A percentile compares a stretch with the other conserved stretches of the same genome.
phyloP scores from a whole-genome alignment of 1,140 invertebrate genomes.

The Bilobella aurantiaca region DNA sequence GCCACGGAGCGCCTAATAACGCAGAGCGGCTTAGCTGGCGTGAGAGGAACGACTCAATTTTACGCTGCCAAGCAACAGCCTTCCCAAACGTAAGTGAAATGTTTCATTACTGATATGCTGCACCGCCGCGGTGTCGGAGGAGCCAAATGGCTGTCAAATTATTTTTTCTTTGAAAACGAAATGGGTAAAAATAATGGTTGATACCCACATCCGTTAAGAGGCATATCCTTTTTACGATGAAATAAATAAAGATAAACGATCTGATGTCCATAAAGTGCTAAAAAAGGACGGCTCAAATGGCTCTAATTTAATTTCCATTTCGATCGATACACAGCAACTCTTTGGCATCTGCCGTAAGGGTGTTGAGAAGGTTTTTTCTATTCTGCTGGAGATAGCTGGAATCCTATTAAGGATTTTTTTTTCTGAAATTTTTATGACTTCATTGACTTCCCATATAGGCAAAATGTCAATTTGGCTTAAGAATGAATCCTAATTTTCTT shows the following conservation, averaged over 20 bases:
- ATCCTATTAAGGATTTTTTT: too few species aligned
- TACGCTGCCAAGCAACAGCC: constrained; percentile 36
- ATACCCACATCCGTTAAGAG: too few species aligned
- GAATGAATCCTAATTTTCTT: background rate
- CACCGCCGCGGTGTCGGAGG: background rate
- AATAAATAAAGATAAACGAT: too few species aligned
- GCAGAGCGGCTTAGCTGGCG: constrained; percentile 46
- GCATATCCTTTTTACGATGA: too few species aligned
- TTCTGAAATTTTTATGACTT: background rate
- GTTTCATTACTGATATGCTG: background rate
- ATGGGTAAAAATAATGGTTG: too few species aligned
- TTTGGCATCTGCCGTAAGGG: too few species aligned
- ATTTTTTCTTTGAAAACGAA: too few species aligned
- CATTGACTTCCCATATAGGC: background rate
- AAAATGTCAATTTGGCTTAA: background rate
- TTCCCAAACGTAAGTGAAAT: constrained; percentile 3
- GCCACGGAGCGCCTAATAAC: constrained; percentile 39
- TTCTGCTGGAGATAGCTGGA: background rate
- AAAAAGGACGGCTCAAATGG: too few species aligned
- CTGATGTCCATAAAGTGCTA: too few species aligned
- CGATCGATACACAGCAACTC: background rate
- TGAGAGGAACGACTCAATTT: constrained; percentile 51
- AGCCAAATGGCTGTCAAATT: background rate
- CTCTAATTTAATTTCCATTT: background rate
- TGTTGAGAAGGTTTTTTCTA: too few species aligned